Evolutionary conservation across 1,140 invertebrate species (phyloP), one percentile per base, ranked within the genome.

Genomic region (Drosophila suzukii): DNA sequence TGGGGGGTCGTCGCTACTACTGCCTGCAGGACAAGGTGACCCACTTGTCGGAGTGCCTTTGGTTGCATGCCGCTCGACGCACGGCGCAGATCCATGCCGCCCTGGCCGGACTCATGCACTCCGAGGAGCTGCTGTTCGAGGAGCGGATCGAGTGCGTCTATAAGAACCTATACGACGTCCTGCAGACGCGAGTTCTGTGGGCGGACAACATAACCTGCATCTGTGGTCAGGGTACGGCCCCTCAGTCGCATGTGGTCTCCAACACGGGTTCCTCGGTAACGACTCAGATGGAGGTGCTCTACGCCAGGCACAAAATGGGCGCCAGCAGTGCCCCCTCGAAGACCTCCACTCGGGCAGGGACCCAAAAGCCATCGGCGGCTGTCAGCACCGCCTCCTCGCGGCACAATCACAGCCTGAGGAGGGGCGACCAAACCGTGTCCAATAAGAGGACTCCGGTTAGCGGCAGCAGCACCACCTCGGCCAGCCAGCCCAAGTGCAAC

Each of bases 101-200:
- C 3, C 75, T 90, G 24, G 57, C 60, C 27, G 90, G 90, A 4
- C 36, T 84, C 2, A 85, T 90, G 73, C 55, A 71, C 59, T 67
- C 74, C 13, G 84, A 88, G 55, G 60, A 90, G 66, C 50, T 38
- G 24, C 66, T 66, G 15, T 91, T 73, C 30, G 74, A 74, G 71
- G 55, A 78, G 39, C 71, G 73, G 11, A 80, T 91, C n/a, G 68
- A 85, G 54, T 83, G 79, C n/a, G 57, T 90, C n/a, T 91, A 90
- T 49, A 76, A 78, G 27, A 24, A 20, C 11, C 58, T 91, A 0
- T 59, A 70, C 30, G 63, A 81, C 2, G 78, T 46, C 15, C 70
- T 76, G 6, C 34, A 47, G 24, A 34, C 44, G 2, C 78, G 78
- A 2, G 1, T 73, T 1, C 0, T 56, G 0, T 79, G 47, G 24